Base-by-base conservation (phyloP, 1,140 invertebrate species). In the Phymastichus coffea region DNA sequence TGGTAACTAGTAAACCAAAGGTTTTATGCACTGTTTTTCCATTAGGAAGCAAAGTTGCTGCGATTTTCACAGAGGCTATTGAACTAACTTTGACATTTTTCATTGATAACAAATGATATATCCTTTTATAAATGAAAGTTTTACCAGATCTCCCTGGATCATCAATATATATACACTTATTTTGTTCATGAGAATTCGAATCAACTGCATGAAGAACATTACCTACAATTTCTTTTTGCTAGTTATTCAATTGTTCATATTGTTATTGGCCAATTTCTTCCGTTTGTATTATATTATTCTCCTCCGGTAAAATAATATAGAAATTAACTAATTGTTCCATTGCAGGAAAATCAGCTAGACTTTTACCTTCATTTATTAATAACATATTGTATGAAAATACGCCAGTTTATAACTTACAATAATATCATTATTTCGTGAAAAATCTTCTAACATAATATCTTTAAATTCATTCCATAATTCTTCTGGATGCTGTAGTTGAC, bases 11-110 rank as follows among this genome's bases (percentile, higher is more conserved):
- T 43, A 43, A 62, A 37, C n/a, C n/a, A n/a, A n/a, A n/a, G n/a
- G n/a, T n/a, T n/a, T n/a, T n/a, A n/a, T n/a, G n/a, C n/a, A n/a
- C 25, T n/a, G n/a, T n/a, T n/a, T n/a, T n/a, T n/a, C n/a, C n/a
- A n/a, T n/a, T n/a, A n/a, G n/a, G n/a, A n/a, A 81, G 44, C 3
- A 80, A 58, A 9, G 70, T 78, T 12, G 76, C 72, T n/a, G 77
- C 7, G n/a, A n/a, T n/a, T n/a, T n/a, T n/a, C n/a, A n/a, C n/a
- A n/a, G n/a, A n/a, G n/a, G n/a, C n/a, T n/a, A 74, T 63, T 17
- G 74, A 70, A 15, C 76, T 17, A 23, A 71, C 70, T 48, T 68
- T 63, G 53, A 59, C 49, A 22, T 64, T 56, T 28, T 63, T 1
- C 3, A 23, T 52, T 61, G 66, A 57, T 3, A 73, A 33, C 10